phyloP scores from a whole-genome alignment of 2,888 invertebrate species.

The Girardia tigrina region DNA sequence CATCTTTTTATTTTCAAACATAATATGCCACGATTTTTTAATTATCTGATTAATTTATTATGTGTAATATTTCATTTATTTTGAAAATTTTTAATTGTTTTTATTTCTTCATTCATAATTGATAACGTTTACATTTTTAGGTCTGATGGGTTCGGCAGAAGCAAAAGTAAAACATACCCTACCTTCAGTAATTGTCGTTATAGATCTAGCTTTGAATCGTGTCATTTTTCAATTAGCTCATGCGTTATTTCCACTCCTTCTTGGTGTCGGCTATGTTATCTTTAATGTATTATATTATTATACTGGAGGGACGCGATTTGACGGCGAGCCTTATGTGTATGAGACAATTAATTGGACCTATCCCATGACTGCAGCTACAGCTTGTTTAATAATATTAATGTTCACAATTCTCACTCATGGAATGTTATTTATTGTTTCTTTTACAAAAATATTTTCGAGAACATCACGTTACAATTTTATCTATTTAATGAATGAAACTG shows the following conservation, averaged over 20 bases:
- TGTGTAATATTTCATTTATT: too few relatives aligned
- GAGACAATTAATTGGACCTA: background rate
- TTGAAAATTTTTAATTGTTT: too few relatives aligned
- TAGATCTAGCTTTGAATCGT: background rate
- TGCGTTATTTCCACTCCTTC: background rate
- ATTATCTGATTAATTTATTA: too few relatives aligned
- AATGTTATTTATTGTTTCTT: background rate
- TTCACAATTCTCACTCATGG: background rate
- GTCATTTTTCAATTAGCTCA: background rate
- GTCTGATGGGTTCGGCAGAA: background rate
- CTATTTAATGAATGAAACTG: background rate
- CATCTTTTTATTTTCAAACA: too few relatives aligned
- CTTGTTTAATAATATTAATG: background rate
- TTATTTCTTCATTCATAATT: too few relatives aligned
- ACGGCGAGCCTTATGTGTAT: background rate
- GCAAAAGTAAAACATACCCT: constrained; percentile 8
- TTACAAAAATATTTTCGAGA: background rate
- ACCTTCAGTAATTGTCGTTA: background rate
- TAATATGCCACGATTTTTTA: too few relatives aligned
- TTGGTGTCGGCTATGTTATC: background rate
- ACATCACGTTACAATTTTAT: background rate
- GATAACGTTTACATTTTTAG: too few relatives aligned
- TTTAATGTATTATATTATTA: background rate
- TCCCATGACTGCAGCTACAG: background rate
- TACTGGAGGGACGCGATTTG: background rate